Evolutionary conservation across 2,113 vertebrate species (phyloP).

Genomic region (Chaetura pelagica): DNA sequence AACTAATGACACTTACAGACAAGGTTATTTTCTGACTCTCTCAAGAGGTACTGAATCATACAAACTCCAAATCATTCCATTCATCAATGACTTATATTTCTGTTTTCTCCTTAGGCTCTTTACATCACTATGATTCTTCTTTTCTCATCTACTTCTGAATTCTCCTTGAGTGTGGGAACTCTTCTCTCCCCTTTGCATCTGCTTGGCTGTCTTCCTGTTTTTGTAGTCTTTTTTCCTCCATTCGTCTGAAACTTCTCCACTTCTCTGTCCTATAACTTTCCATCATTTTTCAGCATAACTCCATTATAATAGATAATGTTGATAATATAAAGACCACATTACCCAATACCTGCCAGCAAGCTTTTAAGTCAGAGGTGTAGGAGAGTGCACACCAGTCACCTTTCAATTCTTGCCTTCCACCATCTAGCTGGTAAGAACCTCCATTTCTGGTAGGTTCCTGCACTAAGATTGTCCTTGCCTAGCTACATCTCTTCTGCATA

Average conservation of each 20-base stretch:
- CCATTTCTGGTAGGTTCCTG: neutral
- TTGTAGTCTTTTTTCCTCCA: neutral
- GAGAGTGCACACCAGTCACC: neutral
- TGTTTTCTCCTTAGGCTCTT: constrained; percentile 20
- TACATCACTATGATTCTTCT: neutral
- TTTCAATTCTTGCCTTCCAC: neutral
- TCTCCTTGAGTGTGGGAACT: neutral
- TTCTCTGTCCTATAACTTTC: neutral
- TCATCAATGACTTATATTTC: constrained; percentile 44
- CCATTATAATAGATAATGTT: neutral
- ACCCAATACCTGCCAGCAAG: neutral
- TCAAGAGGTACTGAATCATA: constrained; percentile 48
- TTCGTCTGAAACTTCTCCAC: neutral
- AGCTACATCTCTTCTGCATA: neutral
- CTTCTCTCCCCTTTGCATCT: neutral
- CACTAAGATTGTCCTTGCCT: neutral
- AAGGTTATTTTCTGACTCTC: constrained; percentile 44
- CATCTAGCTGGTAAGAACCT: neutral
- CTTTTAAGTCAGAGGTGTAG: neutral
- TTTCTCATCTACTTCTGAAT: constrained; percentile 21
- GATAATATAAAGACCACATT: neutral
- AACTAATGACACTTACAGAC: constrained; percentile 42
- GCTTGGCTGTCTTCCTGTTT: neutral
- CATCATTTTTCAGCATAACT: neutral
- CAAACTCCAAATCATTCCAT: constrained; percentile 35